A percentile compares a stretch with the other conserved stretches of the same genome.
phyloP scores from a whole-genome alignment of 2,888 invertebrate genomes.

The Drosophila nigricruria region DNA sequence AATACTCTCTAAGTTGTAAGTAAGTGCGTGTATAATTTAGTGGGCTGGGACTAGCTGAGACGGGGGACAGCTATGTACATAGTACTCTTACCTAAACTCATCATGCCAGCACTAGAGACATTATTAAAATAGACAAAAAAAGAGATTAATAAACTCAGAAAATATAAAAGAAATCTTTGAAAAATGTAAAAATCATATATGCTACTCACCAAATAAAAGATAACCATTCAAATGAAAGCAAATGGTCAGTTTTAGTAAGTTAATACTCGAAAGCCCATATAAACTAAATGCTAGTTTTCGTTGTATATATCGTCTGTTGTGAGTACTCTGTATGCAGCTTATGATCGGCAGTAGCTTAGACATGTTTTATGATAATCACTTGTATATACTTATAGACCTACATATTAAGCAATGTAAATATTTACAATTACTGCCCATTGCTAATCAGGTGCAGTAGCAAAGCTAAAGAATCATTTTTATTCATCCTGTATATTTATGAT shows the following conservation, averaged over 20 bases:
- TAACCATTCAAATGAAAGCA: background rate
- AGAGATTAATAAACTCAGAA: background rate
- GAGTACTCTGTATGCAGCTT: conserved; percentile 8
- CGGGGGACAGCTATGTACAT: conserved; percentile 62
- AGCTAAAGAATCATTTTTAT: background rate
- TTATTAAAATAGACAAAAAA: conserved; percentile 32
- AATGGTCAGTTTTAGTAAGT: conserved; percentile 15
- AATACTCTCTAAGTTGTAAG: conserved; percentile 61
- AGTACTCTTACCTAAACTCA: conserved; percentile 47
- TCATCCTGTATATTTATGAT: conserved; percentile 9
- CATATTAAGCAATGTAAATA: conserved; percentile 60
- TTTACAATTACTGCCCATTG: conserved; percentile 17
- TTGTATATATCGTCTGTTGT: conserved; percentile 18
- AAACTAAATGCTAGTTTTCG: conserved; percentile 9
- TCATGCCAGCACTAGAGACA: conserved; percentile 40
- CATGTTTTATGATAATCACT: conserved; percentile 21
- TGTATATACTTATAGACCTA: conserved; percentile 45
- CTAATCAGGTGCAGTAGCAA: conserved; percentile 2
- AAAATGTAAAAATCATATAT: conserved; percentile 9
- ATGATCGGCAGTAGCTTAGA: conserved; percentile 9
- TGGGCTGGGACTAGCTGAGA: conserved; percentile 58
- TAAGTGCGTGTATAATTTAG: conserved; percentile 68
- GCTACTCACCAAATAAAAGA: background rate
- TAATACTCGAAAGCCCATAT: conserved; percentile 5
- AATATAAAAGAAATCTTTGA: conserved; percentile 8